Evolutionary conservation across 2,113 vertebrate genomes (phyloP), one percentile per base, ranked within the genome.

Genomic region (Antigone vipio): DNA sequence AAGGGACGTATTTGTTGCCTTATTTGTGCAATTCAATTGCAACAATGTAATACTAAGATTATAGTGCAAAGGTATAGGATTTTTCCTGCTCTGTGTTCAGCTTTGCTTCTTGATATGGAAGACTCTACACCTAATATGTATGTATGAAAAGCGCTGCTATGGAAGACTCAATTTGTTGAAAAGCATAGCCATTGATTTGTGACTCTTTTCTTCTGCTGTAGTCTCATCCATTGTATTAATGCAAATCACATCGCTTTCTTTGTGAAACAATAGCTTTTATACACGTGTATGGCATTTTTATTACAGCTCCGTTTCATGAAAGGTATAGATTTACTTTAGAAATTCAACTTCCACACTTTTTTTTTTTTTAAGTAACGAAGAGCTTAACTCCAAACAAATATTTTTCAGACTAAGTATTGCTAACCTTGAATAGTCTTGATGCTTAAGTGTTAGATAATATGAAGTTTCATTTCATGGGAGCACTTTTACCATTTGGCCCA

Each of bases 81-180:
- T 92, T 93, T 85, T 81, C 40, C 72, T 75, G 64, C 29, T 62
- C 44, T 47, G 9, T 78, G 21, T 52, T 84, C 71, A 35, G 62
- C 72, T 94, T 85, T 40, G 3, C 24, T 85, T 71, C 35, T 73
- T 72, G 44, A 34, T 53, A 68, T 32, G 32, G 50, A 82, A 85
- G 35, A 27, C n/a, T 88, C 34, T 73, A 29, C 56, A 63, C n/a
- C 63, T 78, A 49, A 87, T 85, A 87, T 7, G 45, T 82, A 87
- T 92, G 88, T 72, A 89, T 3, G 5, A 79, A 89, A 93, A 79
- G 58, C 1, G 5, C 83, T 58, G 84, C 62, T 77, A 40, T 69
- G 77, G 69, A 92, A 94, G 73, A 94, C 84, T 93, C 92, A 93
- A 87, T 96, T 96, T 97, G 27, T 89, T 85, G 86, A 94, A 87